Conservation (phyloP, 2,797 vertebrate species). For the Okamejei kenojei region DNA sequence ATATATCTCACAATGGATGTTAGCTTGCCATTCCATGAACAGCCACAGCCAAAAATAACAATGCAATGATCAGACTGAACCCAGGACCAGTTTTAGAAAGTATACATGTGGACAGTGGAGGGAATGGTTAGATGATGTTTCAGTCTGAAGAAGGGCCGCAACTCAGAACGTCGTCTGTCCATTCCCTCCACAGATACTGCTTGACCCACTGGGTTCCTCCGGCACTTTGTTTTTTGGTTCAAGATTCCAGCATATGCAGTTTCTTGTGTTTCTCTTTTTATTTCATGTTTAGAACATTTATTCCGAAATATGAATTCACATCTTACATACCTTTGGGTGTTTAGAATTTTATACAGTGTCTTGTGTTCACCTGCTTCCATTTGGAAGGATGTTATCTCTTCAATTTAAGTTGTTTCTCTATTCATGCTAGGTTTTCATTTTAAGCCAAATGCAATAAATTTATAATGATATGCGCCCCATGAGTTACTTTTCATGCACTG, state of each 20-base stretch:
- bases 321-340: not conserved
- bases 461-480: constrained; percentile 17
- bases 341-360: not conserved
- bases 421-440: constrained; percentile 5
- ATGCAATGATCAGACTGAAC: not conserved
- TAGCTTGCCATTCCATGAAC: not conserved
- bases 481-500: constrained; percentile 10
- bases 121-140: too few relatives aligned
- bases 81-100: not conserved
- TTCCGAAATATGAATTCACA: not conserved
- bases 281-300: not conserved
- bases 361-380: not conserved
- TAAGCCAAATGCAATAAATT: not conserved
- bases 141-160: too few relatives aligned
- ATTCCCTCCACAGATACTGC: too few relatives aligned
- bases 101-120: too few relatives aligned
- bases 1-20: not conserved
- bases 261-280: not conserved
- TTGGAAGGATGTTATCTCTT: not conserved
- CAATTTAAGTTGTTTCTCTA: constrained; percentile 10
- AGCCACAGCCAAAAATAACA: not conserved
- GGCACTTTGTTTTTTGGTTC: too few relatives aligned
- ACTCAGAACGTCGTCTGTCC: too few relatives aligned
- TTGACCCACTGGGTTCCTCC: too few relatives aligned
- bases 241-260: too few relatives aligned